These are phyloP conservation scores for Leptoclinus maculatus DNA, from an alignment of 2,797 vertebrate genomes.

Conservation along the genomic window DNA sequence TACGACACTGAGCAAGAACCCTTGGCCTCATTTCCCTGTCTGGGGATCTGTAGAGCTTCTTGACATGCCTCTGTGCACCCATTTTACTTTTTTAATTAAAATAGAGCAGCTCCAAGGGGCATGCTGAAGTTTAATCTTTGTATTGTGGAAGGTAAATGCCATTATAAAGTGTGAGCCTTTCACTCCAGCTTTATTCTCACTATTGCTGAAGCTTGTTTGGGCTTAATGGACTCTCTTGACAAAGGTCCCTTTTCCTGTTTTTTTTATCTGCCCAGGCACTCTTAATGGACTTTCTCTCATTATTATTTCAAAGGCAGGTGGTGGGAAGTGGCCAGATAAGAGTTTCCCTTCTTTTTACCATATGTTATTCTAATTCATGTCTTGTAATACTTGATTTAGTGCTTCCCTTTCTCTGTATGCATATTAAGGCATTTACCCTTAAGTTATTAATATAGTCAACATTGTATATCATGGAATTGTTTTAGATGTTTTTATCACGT, in stretches of 20 bases:
- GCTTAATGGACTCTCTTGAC: slow-evolving; percentile 64
- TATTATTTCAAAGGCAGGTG: slow-evolving; percentile 61
- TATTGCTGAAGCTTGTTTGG: slow-evolving; percentile 54
- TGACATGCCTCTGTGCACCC: slow-evolving; percentile 71
- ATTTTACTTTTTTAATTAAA: slow-evolving; percentile 80
- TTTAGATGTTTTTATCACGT: background rate
- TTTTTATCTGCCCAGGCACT: slow-evolving; percentile 26
- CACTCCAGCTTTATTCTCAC: slow-evolving; percentile 48
- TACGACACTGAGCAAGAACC: slow-evolving; percentile 57
- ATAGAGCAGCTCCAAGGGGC: slow-evolving; percentile 61
- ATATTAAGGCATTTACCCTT: background rate
- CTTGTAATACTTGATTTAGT: background rate
- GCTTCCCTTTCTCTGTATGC: background rate
- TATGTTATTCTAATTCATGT: slow-evolving; percentile 4
- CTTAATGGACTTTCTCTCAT: slow-evolving; percentile 45
- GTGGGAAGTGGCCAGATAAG: slow-evolving; percentile 52
- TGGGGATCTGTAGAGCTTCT: slow-evolving; percentile 66
- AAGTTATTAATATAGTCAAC: background rate
- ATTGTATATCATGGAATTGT: background rate
- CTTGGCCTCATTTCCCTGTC: slow-evolving; percentile 65
- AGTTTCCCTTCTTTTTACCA: slow-evolving; percentile 34
- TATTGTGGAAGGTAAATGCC: slow-evolving; percentile 69
- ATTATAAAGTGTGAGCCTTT: slow-evolving; percentile 63
- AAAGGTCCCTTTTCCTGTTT: slow-evolving; percentile 61
- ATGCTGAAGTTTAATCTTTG: slow-evolving; percentile 66